Base-by-base conservation (phyloP, 1,140 invertebrate species). In the Lepidostoma basale region DNA sequence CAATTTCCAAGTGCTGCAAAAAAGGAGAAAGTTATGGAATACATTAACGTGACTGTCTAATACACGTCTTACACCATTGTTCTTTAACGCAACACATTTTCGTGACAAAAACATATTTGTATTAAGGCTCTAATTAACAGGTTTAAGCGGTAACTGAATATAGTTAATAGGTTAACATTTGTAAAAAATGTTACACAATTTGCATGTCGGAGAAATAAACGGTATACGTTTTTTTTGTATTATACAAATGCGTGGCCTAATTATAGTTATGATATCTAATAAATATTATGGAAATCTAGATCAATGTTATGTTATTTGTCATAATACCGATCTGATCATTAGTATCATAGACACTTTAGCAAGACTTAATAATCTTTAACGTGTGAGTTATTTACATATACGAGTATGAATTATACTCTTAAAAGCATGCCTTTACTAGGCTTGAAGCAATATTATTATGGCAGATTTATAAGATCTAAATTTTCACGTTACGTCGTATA, bases 61-160 rank as follows among this genome's bases (percentile, higher is more conserved):
- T n/a, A n/a, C n/a, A n/a, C n/a, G n/a, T n/a, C n/a, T 47, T 47
- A 47, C 23, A 25, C 20, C 18, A 9, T 49, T 20, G 18, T 49
- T 49, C 23, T 49, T 49, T 10, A 22, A 49, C 22, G 45, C 12
- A 25, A n/a, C 44, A 26, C 45, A 49, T 49, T 49, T 49, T 49
- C 45, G 45, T 49, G 45, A 49, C 45, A 49, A 49, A 36, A 49
- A 49, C 22, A 49, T 26, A 49, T 49, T 49, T 49, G 45, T 22
- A 22, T 49, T 49, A 23, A 49, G 45, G 22, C 45, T n/a, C 45
- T 49, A 49, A 49, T 49, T 49, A 49, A 49, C 45, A 49, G 45
- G 45, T 49, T 49, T 49, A 26, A 26, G n/a, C 45, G 12, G 45
- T 23, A 49, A 49, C 45, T 23, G 8, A 49, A 49, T 49, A 22